Evolutionary conservation across 2,113 vertebrate species (phyloP), one percentile per base, ranked within the genome.

Genomic region (Cynocephalus volans): DNA sequence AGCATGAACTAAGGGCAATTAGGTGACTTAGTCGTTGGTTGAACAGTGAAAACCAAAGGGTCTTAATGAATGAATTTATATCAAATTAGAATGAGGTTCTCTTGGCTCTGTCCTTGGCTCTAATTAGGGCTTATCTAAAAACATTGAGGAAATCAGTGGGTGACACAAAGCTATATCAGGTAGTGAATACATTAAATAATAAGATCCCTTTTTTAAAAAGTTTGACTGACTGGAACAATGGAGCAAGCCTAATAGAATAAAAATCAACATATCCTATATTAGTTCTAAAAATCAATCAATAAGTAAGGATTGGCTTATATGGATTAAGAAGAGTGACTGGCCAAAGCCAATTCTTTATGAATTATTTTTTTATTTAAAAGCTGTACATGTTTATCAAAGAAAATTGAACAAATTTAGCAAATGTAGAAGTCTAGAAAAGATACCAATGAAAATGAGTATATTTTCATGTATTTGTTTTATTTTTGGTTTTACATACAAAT

Each of bases 211-310:
- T 82, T 75, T 69, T 54, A 79, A 45, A 85, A 58, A 52, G 14
- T 28, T 93, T 36, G 90, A 54, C 26, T 60, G 31, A 67, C 15
- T n/a, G 56, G 45, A 62, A 77, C 52, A 76, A n/a, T 65, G 81
- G 7, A 79, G 19, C 36, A 3, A 60, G 45, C 69, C 26, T 76
- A 83, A 73, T 56, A 48, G 28, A 65, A 93, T 73, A 58, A 95
- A 72, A 73, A 56, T 48, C 36, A 73, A 10, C 26, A 36, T 75
- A 92, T 56, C 21, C 11, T 87, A 18, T 26, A 62, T 24, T 88
- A 15, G 45, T 81, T 81, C 41, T 73, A 62, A 94, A 94, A 92
- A 88, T 17, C 12, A 90, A 52, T 89, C 24, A 79, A 36, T 31
- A 12, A 26, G 2, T 48, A 85, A 94, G 24, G 48, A 21, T 41